A percentile compares a stretch with the other conserved stretches of the same genome.
Evolutionary conservation across 1,140 invertebrate genomes (phyloP).

Genomic region (Pseudomyrmex dendroicus): DNA sequence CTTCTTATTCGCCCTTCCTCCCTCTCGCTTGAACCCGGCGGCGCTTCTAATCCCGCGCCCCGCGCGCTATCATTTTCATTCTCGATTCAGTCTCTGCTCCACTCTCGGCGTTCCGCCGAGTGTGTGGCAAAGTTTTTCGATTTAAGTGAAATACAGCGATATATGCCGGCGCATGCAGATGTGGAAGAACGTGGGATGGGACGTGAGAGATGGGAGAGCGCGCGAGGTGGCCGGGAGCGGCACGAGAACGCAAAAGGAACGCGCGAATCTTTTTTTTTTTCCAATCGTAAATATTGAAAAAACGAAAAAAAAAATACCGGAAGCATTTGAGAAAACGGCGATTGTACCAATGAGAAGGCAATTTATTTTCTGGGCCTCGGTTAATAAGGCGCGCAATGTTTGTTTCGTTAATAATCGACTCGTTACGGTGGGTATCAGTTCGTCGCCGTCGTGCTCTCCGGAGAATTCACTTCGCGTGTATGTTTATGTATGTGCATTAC

Average conservation of each 20-base stretch:
- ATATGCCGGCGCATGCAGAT: constrained; percentile 31
- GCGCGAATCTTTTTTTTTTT: background rate
- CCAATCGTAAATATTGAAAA: background rate
- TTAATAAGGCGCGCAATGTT: constrained; percentile 22
- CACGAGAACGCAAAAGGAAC: background rate
- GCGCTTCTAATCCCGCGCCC: constrained; percentile 60
- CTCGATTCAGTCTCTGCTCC: constrained; percentile 61
- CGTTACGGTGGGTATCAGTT: background rate
- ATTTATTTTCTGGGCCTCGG: background rate
- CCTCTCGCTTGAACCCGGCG: background rate
- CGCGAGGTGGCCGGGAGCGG: constrained; percentile 57
- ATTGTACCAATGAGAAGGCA: background rate
- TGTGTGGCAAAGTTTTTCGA: constrained; percentile 78
- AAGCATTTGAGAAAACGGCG: background rate
- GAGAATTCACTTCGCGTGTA: background rate
- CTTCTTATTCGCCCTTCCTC: background rate
- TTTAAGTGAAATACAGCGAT: constrained; percentile 69
- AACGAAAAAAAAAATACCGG: background rate
- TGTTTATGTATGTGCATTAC: background rate
- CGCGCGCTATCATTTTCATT: constrained; percentile 71
- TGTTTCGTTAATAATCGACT: constrained; percentile 32
- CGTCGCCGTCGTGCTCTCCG: background rate
- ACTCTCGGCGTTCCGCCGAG: constrained; percentile 50
- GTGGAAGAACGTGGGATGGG: background rate
- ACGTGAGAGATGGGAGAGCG: background rate